A percentile compares a stretch with the other conserved stretches of the same genome.
Conservation (phyloP, 1,140 invertebrate species). For the Pogonomyrmex californicus region DNA sequence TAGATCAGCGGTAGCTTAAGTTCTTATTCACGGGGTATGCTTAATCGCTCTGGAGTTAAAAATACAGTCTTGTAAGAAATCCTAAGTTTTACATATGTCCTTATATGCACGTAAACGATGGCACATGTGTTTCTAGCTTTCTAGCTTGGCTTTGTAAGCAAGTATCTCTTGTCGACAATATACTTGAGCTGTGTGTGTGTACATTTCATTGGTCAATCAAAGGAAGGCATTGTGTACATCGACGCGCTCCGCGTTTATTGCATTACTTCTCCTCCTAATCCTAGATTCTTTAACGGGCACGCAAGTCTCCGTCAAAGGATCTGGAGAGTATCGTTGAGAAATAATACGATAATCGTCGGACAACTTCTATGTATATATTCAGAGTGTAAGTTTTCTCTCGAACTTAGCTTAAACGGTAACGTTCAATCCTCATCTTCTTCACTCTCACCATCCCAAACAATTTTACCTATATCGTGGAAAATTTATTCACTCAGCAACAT, state of each 20-base stretch:
- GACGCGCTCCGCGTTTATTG: conserved; percentile 27
- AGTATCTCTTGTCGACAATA: conserved; percentile 61
- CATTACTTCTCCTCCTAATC: conserved; percentile 20
- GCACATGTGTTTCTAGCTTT: conserved; percentile 76
- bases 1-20: conserved; percentile 26
- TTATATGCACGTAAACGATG: conserved; percentile 76
- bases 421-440: conserved; percentile 29
- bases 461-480: neutral
- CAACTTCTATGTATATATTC: conserved; percentile 35
- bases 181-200: conserved; percentile 67
- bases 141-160: conserved; percentile 72
- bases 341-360: conserved; percentile 37
- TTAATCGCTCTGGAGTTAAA: conserved; percentile 68
- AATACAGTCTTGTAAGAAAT: conserved; percentile 76
- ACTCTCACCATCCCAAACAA: neutral
- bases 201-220: conserved; percentile 67
- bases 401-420: conserved; percentile 69
- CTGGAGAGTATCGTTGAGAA: neutral
- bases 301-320: neutral
- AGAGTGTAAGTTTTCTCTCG: conserved; percentile 43
- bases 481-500: conserved; percentile 19
- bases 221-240: conserved; percentile 60
- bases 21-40: conserved; percentile 30
- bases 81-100: conserved; percentile 67
- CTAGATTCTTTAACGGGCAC: neutral